Evolutionary conservation across 2,888 invertebrate species (phyloP).

Genomic region (Acholoe squamosa): DNA sequence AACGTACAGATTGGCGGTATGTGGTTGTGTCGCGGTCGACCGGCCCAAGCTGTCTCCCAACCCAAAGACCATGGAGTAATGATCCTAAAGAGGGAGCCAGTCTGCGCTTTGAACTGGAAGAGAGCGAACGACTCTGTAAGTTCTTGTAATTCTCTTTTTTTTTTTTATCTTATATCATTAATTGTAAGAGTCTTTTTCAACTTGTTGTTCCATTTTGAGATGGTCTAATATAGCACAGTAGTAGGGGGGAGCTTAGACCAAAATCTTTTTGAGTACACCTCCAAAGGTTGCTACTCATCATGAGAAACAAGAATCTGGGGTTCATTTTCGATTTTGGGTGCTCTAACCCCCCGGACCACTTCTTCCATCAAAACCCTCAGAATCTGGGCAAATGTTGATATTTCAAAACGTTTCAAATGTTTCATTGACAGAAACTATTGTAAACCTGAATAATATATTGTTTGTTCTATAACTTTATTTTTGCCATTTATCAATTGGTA

Average conservation of each 20-base stretch:
- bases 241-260: too few species aligned
- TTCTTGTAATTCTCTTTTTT: background rate
- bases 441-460: background rate
- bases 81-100: slow-evolving; percentile 94
- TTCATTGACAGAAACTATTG: background rate
- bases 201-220: background rate
- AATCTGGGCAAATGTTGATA: too few species aligned
- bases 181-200: background rate
- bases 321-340: too few species aligned
- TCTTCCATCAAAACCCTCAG: too few species aligned
- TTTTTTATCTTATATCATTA: background rate
- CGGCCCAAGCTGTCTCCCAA: slow-evolving; percentile 94
- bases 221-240: too few species aligned
- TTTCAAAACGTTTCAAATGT: background rate
- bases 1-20: slow-evolving; percentile 94
- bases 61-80: slow-evolving; percentile 94
- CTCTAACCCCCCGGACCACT: too few species aligned
- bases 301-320: too few species aligned
- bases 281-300: too few species aligned
- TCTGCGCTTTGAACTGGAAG: slow-evolving; percentile 92
- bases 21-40: slow-evolving; percentile 92
- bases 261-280: too few species aligned
- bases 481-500: background rate
- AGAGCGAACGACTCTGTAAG: slow-evolving; percentile 94
- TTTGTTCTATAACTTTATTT: background rate